Base-by-base conservation (phyloP, 2,113 vertebrate genomes). In the Xiphorhynchus elegans region DNA sequence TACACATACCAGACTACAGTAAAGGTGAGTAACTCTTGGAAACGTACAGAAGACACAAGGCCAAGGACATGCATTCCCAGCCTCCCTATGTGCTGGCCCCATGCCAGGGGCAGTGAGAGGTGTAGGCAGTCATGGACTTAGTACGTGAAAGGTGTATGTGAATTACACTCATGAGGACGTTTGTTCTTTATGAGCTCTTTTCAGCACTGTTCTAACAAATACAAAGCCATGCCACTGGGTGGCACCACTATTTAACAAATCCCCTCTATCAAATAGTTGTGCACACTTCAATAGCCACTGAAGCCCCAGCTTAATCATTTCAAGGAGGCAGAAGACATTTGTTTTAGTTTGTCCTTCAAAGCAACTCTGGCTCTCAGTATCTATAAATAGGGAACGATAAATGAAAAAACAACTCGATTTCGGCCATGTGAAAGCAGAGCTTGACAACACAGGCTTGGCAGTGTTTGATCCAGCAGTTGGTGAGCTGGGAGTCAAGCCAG, bases 161-260 rank as follows among this genome's bases (percentile, higher is more conserved):
- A 89, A 40, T 10, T n/a, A 25, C 2, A 35, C 7, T 40, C 7
- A 28, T 7, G 29, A 87, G 37, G 40, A 72, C 3, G 11, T 17
- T 35, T 3, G 0, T 9, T 16, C 9, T 47, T 64, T 62, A 25
- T 17, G 53, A 68, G 28, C 9, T 10, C 4, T 26, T 40, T 39
- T 78, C 10, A 9, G 47, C 46, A 31, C 23, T n/a, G 35, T 2
- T 78, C 31, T 16, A 68, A 73, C 58, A 81, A 77, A 84, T 60
- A 68, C 78, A 84, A 66, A 64, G 11, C 28, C 53, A 76, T 29
- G 69, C 95, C 95, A 87, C 91, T 24, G 59, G 86, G 87, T 87
- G 95, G 94, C 95, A 93, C 26, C 31, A 1, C 47, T 40, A 42
- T 44, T 69, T 76, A 91, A 85, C 29, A 49, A 87, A 94, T 73